These are phyloP conservation scores for Microchrysa polita DNA, from an alignment of 2,888 invertebrate species.

Conservation along the genomic window DNA sequence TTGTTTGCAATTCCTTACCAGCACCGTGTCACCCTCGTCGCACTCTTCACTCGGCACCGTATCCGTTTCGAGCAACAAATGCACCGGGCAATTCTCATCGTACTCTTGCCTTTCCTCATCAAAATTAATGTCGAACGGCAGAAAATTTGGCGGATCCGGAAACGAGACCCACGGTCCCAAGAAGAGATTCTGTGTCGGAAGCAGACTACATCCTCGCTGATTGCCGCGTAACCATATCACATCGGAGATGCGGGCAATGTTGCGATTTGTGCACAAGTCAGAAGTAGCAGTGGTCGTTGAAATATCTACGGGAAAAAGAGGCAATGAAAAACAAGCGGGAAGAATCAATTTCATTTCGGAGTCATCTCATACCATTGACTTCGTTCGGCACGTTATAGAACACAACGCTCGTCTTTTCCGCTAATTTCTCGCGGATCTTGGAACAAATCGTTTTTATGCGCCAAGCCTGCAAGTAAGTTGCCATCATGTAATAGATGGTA, in stretches of 20 bases:
- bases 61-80: conserved; percentile 61
- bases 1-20: conserved; percentile 53
- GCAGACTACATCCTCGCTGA: conserved; percentile 62
- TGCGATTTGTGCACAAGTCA: conserved; percentile 61
- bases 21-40: conserved; percentile 52
- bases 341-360: conserved; percentile 35
- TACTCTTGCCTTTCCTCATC: conserved; percentile 50
- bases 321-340: conserved; percentile 19
- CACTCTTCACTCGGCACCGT: conserved; percentile 54
- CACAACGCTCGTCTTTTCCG: conserved; percentile 69
- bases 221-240: conserved; percentile 62
- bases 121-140: conserved; percentile 59
- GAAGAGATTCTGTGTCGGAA: conserved; percentile 64
- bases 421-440: conserved; percentile 72
- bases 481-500: conserved; percentile 84
- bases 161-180: conserved; percentile 67
- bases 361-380: conserved; percentile 62
- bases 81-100: conserved; percentile 54
- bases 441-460: conserved; percentile 75
- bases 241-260: conserved; percentile 62
- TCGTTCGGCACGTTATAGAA: conserved; percentile 69
- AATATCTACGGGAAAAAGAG: conserved; percentile 31
- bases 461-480: conserved; percentile 85
- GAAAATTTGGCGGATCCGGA: conserved; percentile 63
- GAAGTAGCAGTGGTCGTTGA: conserved; percentile 57